Conservation (phyloP, 2,797 vertebrate species). For the Phoebastria nigripes region DNA sequence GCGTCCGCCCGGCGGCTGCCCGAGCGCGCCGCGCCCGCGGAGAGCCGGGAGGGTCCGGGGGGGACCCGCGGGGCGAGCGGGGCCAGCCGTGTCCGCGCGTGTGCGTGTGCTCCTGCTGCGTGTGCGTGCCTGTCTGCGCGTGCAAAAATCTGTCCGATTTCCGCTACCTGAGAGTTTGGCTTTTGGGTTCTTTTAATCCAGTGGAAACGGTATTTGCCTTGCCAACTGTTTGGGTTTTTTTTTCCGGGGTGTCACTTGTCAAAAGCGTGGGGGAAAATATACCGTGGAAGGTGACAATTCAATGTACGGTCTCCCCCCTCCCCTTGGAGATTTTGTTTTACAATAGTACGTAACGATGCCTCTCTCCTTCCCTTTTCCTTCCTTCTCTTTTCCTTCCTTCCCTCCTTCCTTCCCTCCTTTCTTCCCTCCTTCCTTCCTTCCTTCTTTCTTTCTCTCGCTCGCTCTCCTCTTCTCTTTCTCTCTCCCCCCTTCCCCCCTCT, state of each 20-base stretch:
- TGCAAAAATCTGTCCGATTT: background rate
- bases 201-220: background rate
- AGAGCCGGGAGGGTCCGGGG: slow-evolving; percentile 74
- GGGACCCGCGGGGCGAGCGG: background rate
- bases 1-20: slow-evolving; percentile 88
- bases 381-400: background rate
- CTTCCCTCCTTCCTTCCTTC: too few relatives aligned
- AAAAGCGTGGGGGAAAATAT: background rate
- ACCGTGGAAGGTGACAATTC: background rate
- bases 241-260: background rate
- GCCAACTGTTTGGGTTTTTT: background rate
- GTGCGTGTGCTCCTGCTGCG: background rate
- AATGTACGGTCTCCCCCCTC: background rate
- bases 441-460: too few relatives aligned
- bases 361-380: background rate
- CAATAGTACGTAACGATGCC: background rate
- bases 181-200: background rate
- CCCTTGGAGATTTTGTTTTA: background rate
- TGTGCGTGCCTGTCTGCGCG: background rate
- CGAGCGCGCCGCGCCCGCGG: slow-evolving; percentile 82
- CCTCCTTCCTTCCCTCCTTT: too few relatives aligned
- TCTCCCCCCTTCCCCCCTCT: fast-evolving
- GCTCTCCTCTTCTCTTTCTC: too few relatives aligned
- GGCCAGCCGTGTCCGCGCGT: slow-evolving; percentile 50
- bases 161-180: background rate